A percentile compares a stretch with the other conserved stretches of the same genome.
Evolutionary conservation across 2,113 vertebrate genomes (phyloP).

Genomic region (Felis chaus): DNA sequence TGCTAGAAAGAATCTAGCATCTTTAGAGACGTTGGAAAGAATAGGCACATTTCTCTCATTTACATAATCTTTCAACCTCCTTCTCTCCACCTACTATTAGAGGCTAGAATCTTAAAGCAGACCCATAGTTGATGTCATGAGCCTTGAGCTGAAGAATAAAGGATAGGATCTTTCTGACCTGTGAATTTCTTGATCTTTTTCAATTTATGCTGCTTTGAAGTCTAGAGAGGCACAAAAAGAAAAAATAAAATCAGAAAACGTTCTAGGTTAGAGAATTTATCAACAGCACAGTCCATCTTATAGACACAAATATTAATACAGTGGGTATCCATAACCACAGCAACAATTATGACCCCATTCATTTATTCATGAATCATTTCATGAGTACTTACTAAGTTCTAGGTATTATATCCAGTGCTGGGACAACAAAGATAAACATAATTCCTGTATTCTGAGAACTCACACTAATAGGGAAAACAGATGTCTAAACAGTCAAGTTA

Average conservation of each 20-base stretch:
- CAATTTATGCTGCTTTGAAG: constrained; percentile 32
- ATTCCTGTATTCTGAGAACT: background rate
- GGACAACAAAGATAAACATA: background rate
- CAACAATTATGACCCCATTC: constrained; percentile 10
- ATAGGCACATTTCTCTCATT: background rate
- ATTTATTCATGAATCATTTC: constrained; percentile 27
- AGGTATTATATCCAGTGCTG: background rate
- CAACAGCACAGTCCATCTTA: background rate
- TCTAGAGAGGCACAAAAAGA: constrained; percentile 63
- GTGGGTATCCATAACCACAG: background rate
- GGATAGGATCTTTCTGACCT: constrained; percentile 54
- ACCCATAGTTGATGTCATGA: background rate
- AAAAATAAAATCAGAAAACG: constrained; percentile 35
- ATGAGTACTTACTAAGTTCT: background rate
- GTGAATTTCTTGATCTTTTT: constrained; percentile 45
- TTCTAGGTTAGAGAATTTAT: constrained; percentile 30
- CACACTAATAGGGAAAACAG: background rate
- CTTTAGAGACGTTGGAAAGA: background rate
- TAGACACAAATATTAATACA: background rate
- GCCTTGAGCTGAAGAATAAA: background rate
- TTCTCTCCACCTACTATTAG: background rate
- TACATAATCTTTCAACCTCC: constrained; percentile 3
- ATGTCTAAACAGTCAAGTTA: background rate
- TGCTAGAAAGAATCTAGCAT: background rate
- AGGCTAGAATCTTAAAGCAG: background rate